These are phyloP conservation scores for western clawed frog (Xenopus tropicalis) DNA, from an alignment of 2,113 vertebrate genomes.

Conservation along the genomic window UCB_Xtro_10.0 CM004446.2:105835501-105836000, in stretches of 20 bases:
- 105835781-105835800: not conserved
- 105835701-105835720: not conserved
- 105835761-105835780: not conserved
- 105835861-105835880: constrained; percentile 22
- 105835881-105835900: constrained; percentile 1
- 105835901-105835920: constrained; percentile 14
- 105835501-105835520: no score
- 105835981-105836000: constrained; percentile 17
- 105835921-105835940: constrained; percentile 23
- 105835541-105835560: no score
- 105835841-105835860: constrained; percentile 18
- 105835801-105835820: not conserved
- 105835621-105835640: no score
- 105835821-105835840: constrained; percentile 14
- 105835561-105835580: no score
- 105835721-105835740: not conserved
- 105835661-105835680: no score
- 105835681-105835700: no score
- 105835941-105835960: constrained; percentile 22
- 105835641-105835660: no score
- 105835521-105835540: no score
- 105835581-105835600: no score
- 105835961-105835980: constrained; percentile 11
- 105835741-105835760: not conserved
- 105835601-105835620: no score